These are phyloP conservation scores for Progne subis DNA, from an alignment of 2,113 vertebrate genomes.

Conservation along the genomic window DNA sequence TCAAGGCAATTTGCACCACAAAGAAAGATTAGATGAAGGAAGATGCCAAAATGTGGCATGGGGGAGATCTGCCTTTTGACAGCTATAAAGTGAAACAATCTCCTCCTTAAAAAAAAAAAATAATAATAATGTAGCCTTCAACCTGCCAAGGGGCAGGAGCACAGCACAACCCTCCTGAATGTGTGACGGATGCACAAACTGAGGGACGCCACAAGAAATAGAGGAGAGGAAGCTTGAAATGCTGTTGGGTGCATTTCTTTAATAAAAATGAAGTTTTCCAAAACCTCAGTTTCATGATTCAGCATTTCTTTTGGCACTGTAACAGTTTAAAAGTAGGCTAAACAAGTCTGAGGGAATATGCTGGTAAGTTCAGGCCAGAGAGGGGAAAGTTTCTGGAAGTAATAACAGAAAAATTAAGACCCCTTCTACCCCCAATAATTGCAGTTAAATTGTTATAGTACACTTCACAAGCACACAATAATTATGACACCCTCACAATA, in stretches of 20 bases:
- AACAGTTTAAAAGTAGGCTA: constrained; percentile 35
- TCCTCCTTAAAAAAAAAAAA: not conserved
- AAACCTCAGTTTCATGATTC: constrained; percentile 64
- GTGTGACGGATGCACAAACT: not conserved
- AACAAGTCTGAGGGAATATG: constrained; percentile 13
- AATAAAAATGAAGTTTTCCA: constrained; percentile 55
- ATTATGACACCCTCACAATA: not conserved
- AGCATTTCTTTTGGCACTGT: constrained; percentile 61
- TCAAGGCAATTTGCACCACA: not conserved
- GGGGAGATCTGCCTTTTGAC: not conserved
- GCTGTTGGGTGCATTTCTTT: constrained; percentile 54
- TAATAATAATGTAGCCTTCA: not conserved
- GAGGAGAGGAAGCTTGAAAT: constrained; percentile 16
- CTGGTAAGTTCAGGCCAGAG: not conserved
- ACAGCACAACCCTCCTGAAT: not conserved
- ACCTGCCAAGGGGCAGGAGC: not conserved
- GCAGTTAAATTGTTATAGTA: not conserved
- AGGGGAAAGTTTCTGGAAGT: not conserved
- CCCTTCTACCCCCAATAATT: not conserved
- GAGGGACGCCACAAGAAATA: not conserved
- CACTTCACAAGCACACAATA: not conserved
- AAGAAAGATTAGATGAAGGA: not conserved
- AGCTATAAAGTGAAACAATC: not conserved
- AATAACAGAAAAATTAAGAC: not conserved
- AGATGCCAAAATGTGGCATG: not conserved